phyloP scores from a whole-genome alignment of 2,113 vertebrate species.

The Rhineura floridana region DNA sequence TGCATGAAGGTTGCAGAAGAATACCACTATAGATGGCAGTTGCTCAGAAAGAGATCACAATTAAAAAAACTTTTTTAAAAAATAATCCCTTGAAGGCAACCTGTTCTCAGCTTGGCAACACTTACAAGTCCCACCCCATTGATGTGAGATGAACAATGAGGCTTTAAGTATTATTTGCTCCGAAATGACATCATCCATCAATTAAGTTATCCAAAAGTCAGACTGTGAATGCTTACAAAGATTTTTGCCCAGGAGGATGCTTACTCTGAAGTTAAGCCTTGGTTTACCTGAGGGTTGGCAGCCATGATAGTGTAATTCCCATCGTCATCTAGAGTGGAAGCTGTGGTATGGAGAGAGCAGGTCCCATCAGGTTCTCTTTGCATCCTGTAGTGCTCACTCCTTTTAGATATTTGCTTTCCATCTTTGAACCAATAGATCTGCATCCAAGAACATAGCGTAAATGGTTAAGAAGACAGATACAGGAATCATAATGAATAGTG shows the following conservation, averaged over 20 bases:
- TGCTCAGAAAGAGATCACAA: conserved; percentile 39
- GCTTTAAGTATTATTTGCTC: conserved; percentile 41
- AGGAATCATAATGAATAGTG: not conserved
- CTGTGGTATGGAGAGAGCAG: conserved; percentile 86
- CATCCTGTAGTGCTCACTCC: conserved; percentile 93
- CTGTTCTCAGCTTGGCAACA: conserved; percentile 23
- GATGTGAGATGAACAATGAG: conserved; percentile 53
- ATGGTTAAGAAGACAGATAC: conserved; percentile 6
- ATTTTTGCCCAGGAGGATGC: conserved; percentile 34
- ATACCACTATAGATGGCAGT: conserved; percentile 35
- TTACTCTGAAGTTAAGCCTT: conserved; percentile 50
- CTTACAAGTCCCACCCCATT: conserved; percentile 58
- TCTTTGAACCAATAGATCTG: conserved; percentile 99
- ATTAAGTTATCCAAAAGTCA: conserved; percentile 49
- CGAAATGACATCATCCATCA: conserved; percentile 49
- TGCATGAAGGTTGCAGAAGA: not conserved
- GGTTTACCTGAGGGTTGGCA: conserved; percentile 88
- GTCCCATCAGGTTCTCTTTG: conserved; percentile 90
- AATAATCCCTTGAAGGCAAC: not conserved
- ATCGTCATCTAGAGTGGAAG: conserved; percentile 93
- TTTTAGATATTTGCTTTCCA: conserved; percentile 98
- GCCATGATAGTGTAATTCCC: conserved; percentile 98
- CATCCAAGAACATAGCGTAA: conserved; percentile 6
- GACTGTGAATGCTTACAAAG: conserved; percentile 46
- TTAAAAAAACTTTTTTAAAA: conserved; percentile 16